A percentile compares a stretch with the other conserved stretches of the same genome.
These are phyloP conservation scores for Dendroctonus valens DNA, from an alignment of 1,140 invertebrate species.

Conservation along the genomic window DNA sequence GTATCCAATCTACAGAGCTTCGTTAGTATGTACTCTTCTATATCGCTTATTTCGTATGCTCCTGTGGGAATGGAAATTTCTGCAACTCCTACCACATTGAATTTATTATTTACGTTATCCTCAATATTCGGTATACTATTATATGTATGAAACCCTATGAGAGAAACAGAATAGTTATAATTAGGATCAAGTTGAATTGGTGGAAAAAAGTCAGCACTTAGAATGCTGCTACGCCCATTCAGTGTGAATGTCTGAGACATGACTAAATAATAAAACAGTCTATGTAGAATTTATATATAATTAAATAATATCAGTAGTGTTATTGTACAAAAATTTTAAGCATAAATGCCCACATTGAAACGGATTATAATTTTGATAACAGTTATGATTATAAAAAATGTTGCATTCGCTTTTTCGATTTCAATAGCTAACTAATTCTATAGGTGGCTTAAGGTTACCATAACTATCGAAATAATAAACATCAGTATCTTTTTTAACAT, in stretches of 20 bases:
- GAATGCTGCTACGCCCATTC: too few relatives aligned
- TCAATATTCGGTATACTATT: not conserved
- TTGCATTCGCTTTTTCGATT: constrained; percentile 10
- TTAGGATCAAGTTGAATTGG: too few relatives aligned
- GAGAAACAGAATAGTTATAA: constrained; percentile 3
- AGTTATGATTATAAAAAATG: constrained; percentile 16
- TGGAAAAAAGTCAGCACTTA: too few relatives aligned
- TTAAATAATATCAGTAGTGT: not conserved
- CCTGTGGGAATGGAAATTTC: too few relatives aligned
- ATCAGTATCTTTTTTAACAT: constrained; percentile 2
- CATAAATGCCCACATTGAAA: constrained; percentile 13
- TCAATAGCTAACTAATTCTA: constrained; percentile 5
- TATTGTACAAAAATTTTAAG: constrained; percentile 9
- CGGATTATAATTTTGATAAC: constrained; percentile 23
- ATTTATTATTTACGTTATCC: not conserved
- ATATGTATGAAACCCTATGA: not conserved
- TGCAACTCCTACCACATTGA: too few relatives aligned
- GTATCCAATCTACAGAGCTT: too few relatives aligned
- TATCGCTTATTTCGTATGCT: too few relatives aligned
- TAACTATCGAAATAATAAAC: constrained; percentile 9
- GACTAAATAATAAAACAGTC: too few relatives aligned
- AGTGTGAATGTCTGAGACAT: too few relatives aligned
- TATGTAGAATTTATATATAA: not conserved
- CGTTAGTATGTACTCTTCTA: too few relatives aligned
- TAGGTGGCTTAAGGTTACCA: constrained; percentile 5